phyloP scores from a whole-genome alignment of 2,113 vertebrate genomes.

The Melanotaenia duboulayi region DNA sequence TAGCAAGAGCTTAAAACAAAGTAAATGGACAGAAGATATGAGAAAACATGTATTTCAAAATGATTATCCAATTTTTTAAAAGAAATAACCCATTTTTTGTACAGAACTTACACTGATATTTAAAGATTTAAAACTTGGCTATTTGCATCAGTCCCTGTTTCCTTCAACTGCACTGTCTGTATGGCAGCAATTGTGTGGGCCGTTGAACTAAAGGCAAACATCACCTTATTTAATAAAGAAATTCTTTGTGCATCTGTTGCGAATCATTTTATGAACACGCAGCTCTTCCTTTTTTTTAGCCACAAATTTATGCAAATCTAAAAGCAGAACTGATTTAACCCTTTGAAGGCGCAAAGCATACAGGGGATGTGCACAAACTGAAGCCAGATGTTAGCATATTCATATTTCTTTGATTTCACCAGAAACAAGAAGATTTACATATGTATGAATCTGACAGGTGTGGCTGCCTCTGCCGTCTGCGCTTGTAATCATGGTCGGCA shows the following conservation, averaged over 20 bases:
- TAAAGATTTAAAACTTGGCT: not conserved
- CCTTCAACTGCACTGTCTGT: not conserved
- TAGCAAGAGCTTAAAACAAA: not conserved
- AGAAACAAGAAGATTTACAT: conserved; percentile 49
- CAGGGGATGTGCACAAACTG: not conserved
- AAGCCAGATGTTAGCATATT: not conserved
- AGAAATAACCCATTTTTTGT: too few species aligned
- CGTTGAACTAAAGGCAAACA: conserved; percentile 4
- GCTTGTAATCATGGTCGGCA: not conserved
- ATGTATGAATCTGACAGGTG: conserved; percentile 37
- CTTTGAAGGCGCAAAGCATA: not conserved
- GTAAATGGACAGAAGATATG: not conserved
- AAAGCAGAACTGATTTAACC: conserved; percentile 25
- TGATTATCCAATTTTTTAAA: too few species aligned
- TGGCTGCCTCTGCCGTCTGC: not conserved
- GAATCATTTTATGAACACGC: conserved; percentile 29
- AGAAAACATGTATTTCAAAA: not conserved
- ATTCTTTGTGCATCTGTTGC: conserved; percentile 10
- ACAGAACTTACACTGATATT: too few species aligned
- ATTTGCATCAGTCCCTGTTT: not conserved
- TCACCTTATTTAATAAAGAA: not conserved
- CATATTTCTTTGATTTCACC: conserved; percentile 17
- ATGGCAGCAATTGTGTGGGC: not conserved
- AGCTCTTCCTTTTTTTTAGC: conserved; percentile 17
- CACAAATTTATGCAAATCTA: conserved; percentile 54